phyloP scores from a whole-genome alignment of 2,888 invertebrate species.

The Hoplodrina ambigua region DNA sequence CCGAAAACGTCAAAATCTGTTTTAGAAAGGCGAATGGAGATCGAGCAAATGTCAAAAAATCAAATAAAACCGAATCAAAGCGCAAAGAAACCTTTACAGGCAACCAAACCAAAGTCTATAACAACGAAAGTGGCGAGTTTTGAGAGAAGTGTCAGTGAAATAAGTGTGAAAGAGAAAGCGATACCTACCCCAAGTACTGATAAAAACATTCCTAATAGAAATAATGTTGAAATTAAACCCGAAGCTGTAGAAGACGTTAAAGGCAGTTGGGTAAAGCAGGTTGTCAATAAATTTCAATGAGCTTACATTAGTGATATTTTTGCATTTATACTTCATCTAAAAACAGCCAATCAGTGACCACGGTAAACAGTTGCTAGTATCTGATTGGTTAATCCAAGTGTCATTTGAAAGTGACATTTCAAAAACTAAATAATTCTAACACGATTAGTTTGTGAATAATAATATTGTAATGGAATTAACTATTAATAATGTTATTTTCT shows the following conservation, averaged over 20 bases:
- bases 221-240: slow-evolving; percentile 67
- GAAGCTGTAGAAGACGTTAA: slow-evolving; percentile 79
- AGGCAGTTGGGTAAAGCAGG: slow-evolving; percentile 93
- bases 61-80: slow-evolving; percentile 72
- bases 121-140: slow-evolving; percentile 84
- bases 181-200: slow-evolving; percentile 56
- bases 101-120: slow-evolving; percentile 80
- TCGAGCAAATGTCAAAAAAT: slow-evolving; percentile 82
- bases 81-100: slow-evolving; percentile 75
- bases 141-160: slow-evolving; percentile 78
- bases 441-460: slow-evolving; percentile 21
- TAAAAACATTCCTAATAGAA: slow-evolving; percentile 68
- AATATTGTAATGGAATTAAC: slow-evolving; percentile 27
- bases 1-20: slow-evolving; percentile 85
- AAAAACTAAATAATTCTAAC: slow-evolving; percentile 11
- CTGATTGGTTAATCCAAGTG: slow-evolving; percentile 35
- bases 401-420: slow-evolving; percentile 40
- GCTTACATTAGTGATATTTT: slow-evolving; percentile 73
- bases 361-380: slow-evolving; percentile 7
- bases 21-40: slow-evolving; percentile 85
- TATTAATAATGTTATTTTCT: slow-evolving; percentile 21
- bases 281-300: slow-evolving; percentile 93
- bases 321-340: slow-evolving; percentile 77
- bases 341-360: slow-evolving; percentile 33
- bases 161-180: slow-evolving; percentile 63